Evolutionary conservation across 2,113 vertebrate species (phyloP), one percentile per base, ranked within the genome.

Genomic region (Phyllostomus discolor): DNA sequence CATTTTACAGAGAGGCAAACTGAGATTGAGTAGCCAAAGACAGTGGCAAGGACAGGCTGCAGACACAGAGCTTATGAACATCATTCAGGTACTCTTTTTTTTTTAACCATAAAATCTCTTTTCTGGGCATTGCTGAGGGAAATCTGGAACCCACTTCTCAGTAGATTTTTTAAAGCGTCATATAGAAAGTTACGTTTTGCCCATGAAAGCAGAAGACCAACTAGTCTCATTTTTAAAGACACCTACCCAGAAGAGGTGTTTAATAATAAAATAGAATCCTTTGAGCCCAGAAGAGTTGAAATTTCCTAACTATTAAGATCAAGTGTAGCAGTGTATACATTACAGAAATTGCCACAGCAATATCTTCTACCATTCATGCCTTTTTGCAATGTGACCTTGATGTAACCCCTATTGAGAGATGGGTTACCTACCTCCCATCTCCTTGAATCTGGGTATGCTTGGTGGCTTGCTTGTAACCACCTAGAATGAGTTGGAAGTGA

Each of bases 1-100:
- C 50, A 95, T 85, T 90, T 90, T 88, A 66, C 11, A 96, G 54
- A 84, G 10, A 87, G 8, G 87, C 85, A 95, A 89, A 96, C 35
- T 66, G 50, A 92, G 64, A 94, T 46, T 50, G 12, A 33, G 7
- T 38, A 90, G 52, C n/a, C 70, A 95, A 95, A 76, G 59, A 75
- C 12, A 87, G 22, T 19, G 46, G 17, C 48, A 95, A 90, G 22
- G 38, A 46, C 2, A 67, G 59, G 57, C 10, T 12, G 89, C 28
- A 75, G 84, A 1, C 26, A 12, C 20, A 31, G n/a, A 93, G 33
- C 26, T 91, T 82, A 91, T 22, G 79, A 73, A 57, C 90, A 93
- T 46, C 16, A 91, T 89, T 88, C 5, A 38, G 70, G 17, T 52
- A 22, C 4, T 91, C 38, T 82, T 96, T 43, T 17, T 93, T 93